A percentile compares a stretch with the other conserved stretches of the same genome.
Conservation (phyloP, 37 sponge, comb jelly and placozoan genomes). For the Chondrosia reniformis region DNA sequence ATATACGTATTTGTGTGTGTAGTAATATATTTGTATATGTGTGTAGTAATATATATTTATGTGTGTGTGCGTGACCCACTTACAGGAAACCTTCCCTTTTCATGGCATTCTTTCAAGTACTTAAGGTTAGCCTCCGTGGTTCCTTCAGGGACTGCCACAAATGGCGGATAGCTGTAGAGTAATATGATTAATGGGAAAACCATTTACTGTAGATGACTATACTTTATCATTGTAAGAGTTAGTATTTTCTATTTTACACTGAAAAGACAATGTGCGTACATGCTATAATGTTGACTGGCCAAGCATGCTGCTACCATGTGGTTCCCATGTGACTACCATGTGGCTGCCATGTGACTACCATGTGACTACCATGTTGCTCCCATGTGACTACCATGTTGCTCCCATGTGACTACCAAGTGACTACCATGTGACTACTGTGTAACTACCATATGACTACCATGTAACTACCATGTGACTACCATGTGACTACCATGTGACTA, state of each 20-base stretch:
- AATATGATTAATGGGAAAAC: too few species aligned
- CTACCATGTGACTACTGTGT: too few species aligned
- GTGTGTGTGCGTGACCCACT: slow-evolving; percentile 7
- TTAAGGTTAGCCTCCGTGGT: slow-evolving; percentile 44
- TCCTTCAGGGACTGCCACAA: slow-evolving; percentile 28
- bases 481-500: background rate
- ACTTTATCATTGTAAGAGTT: too few species aligned
- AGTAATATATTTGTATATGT: too few species aligned
- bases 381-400: too few species aligned
- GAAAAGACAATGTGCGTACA: too few species aligned
- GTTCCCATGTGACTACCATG: background rate
- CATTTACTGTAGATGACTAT: too few species aligned
- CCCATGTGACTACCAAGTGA: too few species aligned
- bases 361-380: too few species aligned
- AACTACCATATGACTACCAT: background rate
- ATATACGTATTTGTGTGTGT: too few species aligned
- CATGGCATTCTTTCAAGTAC: slow-evolving; percentile 39
- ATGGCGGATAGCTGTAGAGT: background rate
- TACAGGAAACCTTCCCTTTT: slow-evolving; percentile 58
- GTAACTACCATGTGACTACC: background rate
- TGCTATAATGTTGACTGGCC: background rate
- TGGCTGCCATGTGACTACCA: background rate
- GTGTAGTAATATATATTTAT: too few species aligned
- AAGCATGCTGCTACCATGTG: background rate
- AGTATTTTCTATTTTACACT: too few species aligned